phyloP scores from a whole-genome alignment of 2,888 invertebrate species.

The Aquatica leii region DNA sequence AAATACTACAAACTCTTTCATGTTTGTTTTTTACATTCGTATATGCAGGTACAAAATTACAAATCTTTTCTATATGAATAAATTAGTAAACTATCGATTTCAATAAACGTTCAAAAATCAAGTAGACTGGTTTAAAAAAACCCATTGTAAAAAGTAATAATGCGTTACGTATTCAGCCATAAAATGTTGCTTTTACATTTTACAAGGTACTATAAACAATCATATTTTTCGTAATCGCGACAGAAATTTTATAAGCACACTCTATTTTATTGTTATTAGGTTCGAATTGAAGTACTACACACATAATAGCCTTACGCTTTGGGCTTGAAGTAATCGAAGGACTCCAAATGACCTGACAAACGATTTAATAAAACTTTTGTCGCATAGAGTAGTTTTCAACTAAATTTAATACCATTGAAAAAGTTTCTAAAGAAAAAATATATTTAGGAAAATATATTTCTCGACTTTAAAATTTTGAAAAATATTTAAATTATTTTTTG shows the following conservation, averaged over 20 bases:
- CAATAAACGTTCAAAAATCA: too few relatives aligned
- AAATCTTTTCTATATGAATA: too few relatives aligned
- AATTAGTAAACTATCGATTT: too few relatives aligned
- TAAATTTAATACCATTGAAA: conserved; percentile 7
- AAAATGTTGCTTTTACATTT: conserved; percentile 2
- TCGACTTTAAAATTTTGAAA: background rate
- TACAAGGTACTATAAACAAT: conserved; percentile 2
- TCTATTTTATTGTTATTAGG: conserved; percentile 18
- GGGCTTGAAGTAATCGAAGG: conserved; percentile 7
- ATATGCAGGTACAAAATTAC: too few relatives aligned
- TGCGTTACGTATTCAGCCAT: conserved; percentile 1
- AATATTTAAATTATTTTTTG: conserved; percentile 10
- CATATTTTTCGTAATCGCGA: conserved; percentile 15
- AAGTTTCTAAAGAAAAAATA: conserved; percentile 1
- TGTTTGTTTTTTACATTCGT: too few relatives aligned
- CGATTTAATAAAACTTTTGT: conserved; percentile 13
- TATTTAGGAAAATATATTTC: too few relatives aligned
- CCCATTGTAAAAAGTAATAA: conserved; percentile 1
- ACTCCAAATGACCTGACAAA: conserved; percentile 7
- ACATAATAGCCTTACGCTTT: background rate
- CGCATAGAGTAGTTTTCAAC: conserved; percentile 1
- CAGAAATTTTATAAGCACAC: conserved; percentile 12
- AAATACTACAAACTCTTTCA: too few relatives aligned
- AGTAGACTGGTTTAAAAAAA: too few relatives aligned
- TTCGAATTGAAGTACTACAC: conserved; percentile 10